Evolutionary conservation across 2,888 invertebrate species (phyloP), one percentile per base, ranked within the genome.

Genomic region (Coecobrya sp.): DNA sequence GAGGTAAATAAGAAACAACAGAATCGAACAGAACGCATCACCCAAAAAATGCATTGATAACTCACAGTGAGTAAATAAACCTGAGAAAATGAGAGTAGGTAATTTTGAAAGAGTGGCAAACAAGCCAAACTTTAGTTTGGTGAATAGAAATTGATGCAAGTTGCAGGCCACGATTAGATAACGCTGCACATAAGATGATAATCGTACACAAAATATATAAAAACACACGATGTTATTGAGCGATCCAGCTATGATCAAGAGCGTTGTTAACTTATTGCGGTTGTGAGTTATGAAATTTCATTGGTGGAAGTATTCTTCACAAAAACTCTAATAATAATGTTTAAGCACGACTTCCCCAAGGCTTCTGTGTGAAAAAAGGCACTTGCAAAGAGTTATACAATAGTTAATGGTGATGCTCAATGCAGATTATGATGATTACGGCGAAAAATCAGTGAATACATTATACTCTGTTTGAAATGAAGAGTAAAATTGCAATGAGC

Each of bases 71-170:
- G 79, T 52, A 52, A 49, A 76, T 59, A 87, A n/a, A 87, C 87
- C 62, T 79, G 87, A 87, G 87, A 62, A 76, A 85, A 76, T 59
- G 25, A 59, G 68, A 68, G 76, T 86, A n/a, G n/a, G n/a, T n/a
- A 76, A 85, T 45, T 55, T 84, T 70, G 55, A 16, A 55, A 76
- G 22, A 86, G n/a, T 42, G 76, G 22, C 70, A 55, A 36, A 76
- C 59, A 52, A 73, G 36, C 16, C 13, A 73, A 49, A 70, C 42
- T 19, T n/a, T 36, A 5, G 19, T 27, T 30, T 16, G 8, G n/a
- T 70, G 70, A 19, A 19, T 10, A 42, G 42, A 70, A 30, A 42
- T 36, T 45, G n/a, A 55, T 11, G 0, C 10, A 1, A 22, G 22
- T 22, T 49, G 25, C 19, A 45, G 22, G 49, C 70, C 73, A 45